Percentiles rank a stretch among this genome's conserved stretches.
Evolutionary conservation across 2,113 vertebrate genomes (phyloP).

Genomic region (Macheiramphus alcinus): DNA sequence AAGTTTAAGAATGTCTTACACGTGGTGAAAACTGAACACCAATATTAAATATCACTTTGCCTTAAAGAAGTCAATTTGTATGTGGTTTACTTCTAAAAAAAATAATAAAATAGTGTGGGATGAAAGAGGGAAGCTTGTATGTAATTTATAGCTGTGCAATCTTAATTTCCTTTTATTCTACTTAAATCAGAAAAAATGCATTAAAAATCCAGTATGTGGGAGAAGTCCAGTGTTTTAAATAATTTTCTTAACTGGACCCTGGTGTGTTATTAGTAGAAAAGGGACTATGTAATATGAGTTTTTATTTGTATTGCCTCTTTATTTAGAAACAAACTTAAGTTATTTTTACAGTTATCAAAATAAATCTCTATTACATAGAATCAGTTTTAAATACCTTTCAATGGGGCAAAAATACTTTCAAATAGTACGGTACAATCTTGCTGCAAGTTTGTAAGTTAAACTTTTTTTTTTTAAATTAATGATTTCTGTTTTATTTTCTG

Average conservation of each 20-base stretch:
- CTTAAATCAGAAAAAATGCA: not conserved
- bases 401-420: not conserved
- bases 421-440: not conserved
- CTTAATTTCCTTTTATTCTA: not conserved
- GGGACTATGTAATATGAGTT: not conserved
- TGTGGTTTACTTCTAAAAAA: not conserved
- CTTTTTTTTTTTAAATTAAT: not conserved
- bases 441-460: not conserved
- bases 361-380: not conserved
- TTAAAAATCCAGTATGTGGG: not conserved
- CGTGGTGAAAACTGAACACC: not conserved
- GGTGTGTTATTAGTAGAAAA: not conserved
- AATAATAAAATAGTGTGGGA: not conserved
- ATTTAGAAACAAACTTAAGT: not conserved
- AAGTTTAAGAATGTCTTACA: constrained; percentile 19
- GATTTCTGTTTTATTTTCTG: not conserved
- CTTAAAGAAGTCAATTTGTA: not conserved
- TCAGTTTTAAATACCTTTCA: not conserved
- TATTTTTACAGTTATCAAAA: not conserved
- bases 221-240: not conserved
- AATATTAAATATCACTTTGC: not conserved
- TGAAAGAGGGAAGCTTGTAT: not conserved
- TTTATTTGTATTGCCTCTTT: not conserved
- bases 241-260: not conserved
- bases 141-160: not conserved